Evolutionary conservation across 2,797 vertebrate species (phyloP), one percentile per base, ranked within the genome.

Genomic region (Enteromius argenteus): DNA sequence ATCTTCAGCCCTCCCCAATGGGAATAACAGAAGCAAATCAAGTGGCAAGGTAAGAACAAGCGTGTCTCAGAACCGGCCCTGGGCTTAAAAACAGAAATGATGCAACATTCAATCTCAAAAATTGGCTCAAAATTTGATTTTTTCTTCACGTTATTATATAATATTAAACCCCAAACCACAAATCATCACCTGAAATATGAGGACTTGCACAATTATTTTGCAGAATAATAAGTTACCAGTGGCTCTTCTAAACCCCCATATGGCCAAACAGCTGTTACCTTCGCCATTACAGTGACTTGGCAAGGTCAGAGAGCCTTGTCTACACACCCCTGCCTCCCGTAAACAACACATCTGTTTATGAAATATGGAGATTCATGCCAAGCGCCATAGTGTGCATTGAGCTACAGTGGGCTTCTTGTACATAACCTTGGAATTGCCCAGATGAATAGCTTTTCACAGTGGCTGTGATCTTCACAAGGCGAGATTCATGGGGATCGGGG

Each of bases 31-130:
- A 85, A 68, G 82, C 87, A 93, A 89, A 35, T 46, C 87, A 51
- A 76, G 89, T 0, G 79, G 85, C 77, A 94, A 96, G 97, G 97
- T 97, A 85, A 89, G 94, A 90, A 5, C 66, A 15, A 90, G 7
- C 66, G 10, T 0, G 32, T 66, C 78, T 44, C n/a, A 79, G 11
- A 27, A 51, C 7, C 62, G 49, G 11, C 27, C 19, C n/a, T 27
- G 4, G 11, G 51, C 35, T 58, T 42, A 14, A 56, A 58, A 58
- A 58, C 37, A n/a, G 51, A 79, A 72, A 35, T 42, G 75, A 77
- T 62, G 56, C 37, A 62, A 77, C 37, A 44, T 44, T 60, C 73
- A 79, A 30, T 37, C 46, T 80, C 0, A 80, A 60, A 46, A 72
- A 72, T 42, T 27, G n/a, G 3, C 49, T 79, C 44, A 78, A 77